phyloP scores from a whole-genome alignment of 1,140 invertebrate genomes.

The Drosophila mayri region DNA sequence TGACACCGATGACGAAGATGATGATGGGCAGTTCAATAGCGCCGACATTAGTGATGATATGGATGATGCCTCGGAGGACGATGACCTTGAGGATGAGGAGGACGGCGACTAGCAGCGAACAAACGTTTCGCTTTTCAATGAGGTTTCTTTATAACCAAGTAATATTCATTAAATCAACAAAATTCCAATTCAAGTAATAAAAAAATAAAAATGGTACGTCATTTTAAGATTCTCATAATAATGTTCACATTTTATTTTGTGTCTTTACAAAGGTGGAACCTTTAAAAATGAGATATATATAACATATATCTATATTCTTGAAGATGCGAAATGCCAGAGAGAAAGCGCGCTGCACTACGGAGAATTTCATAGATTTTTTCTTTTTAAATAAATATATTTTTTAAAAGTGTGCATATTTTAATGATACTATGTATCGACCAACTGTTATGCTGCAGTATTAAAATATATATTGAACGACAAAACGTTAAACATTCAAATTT shows the following conservation, averaged over 20 bases:
- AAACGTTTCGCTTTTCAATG: background rate
- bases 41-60: constrained; percentile 29
- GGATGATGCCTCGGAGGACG: constrained; percentile 28
- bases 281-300: background rate
- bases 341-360: background rate
- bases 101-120: constrained; percentile 4
- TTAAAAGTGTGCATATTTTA: background rate
- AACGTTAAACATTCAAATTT: no score
- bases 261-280: background rate
- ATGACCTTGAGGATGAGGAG: constrained; percentile 19
- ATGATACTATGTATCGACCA: background rate
- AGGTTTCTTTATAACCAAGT: constrained; percentile 2
- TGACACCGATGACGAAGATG: constrained; percentile 31
- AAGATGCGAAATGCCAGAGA: background rate
- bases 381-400: constrained; percentile 1
- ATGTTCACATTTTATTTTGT: background rate
- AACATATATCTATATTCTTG: background rate
- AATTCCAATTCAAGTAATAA: constrained; percentile 27
- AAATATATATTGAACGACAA: no score
- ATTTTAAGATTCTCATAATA: constrained; percentile 8
- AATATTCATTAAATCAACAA: constrained; percentile 5
- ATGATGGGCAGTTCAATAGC: constrained; percentile 42
- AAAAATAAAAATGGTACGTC: constrained; percentile 60
- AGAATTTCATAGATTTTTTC: background rate
- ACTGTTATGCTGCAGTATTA: no score